These are phyloP conservation scores for Pteronotus mesoamericanus DNA, from an alignment of 2,797 vertebrate genomes.

Conservation along the genomic window DNA sequence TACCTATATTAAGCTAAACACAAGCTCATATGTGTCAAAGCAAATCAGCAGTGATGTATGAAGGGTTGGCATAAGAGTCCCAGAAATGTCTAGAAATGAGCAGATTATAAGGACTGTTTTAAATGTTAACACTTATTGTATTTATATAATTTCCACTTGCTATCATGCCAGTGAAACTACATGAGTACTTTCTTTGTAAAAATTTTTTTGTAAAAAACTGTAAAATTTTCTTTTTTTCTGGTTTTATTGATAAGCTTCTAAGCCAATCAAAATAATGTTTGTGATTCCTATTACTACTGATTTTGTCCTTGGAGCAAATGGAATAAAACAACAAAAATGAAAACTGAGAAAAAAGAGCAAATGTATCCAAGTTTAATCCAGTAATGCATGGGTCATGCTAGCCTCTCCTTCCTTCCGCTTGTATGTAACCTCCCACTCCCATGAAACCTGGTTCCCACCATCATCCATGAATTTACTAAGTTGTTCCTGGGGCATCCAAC, in stretches of 20 bases:
- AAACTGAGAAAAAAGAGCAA: not conserved
- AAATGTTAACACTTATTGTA: conserved; percentile 65
- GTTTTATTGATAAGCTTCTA: conserved; percentile 76
- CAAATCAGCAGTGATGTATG: conserved; percentile 4
- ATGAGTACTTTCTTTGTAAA: conserved; percentile 67
- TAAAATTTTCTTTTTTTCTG: conserved; percentile 74
- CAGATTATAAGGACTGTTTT: conserved; percentile 35
- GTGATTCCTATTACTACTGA: conserved; percentile 72
- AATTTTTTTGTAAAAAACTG: too few species aligned
- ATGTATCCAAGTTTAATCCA: not conserved
- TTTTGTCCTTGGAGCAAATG: conserved; percentile 75
- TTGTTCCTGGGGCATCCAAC: not conserved
- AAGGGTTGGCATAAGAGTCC: conserved; percentile 38
- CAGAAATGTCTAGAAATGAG: conserved; percentile 54
- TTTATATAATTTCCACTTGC: conserved; percentile 56
- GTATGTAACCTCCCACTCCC: not conserved
- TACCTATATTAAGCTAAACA: not conserved
- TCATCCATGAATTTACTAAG: not conserved
- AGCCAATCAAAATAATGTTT: conserved; percentile 79
- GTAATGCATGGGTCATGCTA: not conserved
- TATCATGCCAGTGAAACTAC: conserved; percentile 71
- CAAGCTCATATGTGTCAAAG: not conserved
- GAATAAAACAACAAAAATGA: conserved; percentile 79
- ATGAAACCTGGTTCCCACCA: not conserved
- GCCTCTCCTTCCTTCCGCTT: not conserved